phyloP scores from a whole-genome alignment of 2,888 invertebrate species.

The Phasia obesa region DNA sequence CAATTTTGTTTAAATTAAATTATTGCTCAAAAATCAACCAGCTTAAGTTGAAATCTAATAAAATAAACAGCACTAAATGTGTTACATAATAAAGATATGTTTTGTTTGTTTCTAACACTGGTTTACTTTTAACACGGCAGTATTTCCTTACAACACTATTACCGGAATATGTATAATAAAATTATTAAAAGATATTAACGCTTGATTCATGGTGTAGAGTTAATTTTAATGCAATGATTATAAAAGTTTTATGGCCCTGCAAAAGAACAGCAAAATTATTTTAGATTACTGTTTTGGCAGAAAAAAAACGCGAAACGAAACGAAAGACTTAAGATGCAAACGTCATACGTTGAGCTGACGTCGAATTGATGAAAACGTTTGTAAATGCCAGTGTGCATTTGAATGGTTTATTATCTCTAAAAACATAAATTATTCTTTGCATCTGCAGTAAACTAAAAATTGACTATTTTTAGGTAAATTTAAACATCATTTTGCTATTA shows the following conservation, averaged over 20 bases:
- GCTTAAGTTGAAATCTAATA: no score
- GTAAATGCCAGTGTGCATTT: no score
- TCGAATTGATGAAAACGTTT: background rate
- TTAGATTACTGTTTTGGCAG: background rate
- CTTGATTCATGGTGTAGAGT: background rate
- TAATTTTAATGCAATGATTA: constrained; percentile 1
- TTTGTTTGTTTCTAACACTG: background rate
- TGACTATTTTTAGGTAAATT: no score
- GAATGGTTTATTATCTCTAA: no score
- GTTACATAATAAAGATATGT: background rate
- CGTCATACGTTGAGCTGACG: constrained; percentile 59
- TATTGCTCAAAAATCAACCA: no score
- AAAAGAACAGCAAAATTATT: constrained; percentile 1
- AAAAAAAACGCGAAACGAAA: constrained; percentile 42
- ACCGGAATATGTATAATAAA: background rate
- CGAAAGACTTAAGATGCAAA: constrained; percentile 77
- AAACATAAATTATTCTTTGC: no score
- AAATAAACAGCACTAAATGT: no score
- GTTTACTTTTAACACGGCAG: background rate
- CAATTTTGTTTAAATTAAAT: no score
- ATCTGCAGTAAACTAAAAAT: no score
- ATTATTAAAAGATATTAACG: constrained; percentile 11
- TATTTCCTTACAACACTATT: background rate
- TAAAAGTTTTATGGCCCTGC: background rate
- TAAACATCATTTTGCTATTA: no score